Percentiles rank a stretch among this genome's conserved stretches.
phyloP scores from a whole-genome alignment of 2,888 invertebrate genomes.

The Proisotoma minuta region DNA sequence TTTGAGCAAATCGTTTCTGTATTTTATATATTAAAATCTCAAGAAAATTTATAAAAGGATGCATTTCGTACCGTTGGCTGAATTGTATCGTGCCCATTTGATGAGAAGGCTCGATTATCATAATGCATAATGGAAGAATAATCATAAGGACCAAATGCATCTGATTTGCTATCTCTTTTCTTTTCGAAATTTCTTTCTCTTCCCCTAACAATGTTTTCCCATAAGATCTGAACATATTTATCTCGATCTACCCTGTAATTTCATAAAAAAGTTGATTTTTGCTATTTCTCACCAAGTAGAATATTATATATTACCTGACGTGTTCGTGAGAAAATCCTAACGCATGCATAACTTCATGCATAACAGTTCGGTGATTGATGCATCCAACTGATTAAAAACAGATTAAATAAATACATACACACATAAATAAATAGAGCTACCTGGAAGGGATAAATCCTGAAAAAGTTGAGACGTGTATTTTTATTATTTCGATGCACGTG shows the following conservation, averaged over 20 bases:
- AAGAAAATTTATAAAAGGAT: not conserved
- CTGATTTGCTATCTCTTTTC: conserved; percentile 25
- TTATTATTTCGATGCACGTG: not conserved
- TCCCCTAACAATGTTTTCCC: conserved; percentile 33
- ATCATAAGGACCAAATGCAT: conserved; percentile 26
- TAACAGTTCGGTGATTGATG: conserved; percentile 31
- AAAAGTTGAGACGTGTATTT: not conserved
- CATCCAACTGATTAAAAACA: too few species aligned
- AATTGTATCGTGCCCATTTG: conserved; percentile 27
- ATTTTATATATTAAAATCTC: conserved; percentile 13
- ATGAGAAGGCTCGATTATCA: conserved; percentile 26
- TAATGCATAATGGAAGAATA: conserved; percentile 29
- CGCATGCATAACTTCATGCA: conserved; percentile 33
- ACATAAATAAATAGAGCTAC: too few species aligned
- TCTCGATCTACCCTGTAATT: conserved; percentile 23
- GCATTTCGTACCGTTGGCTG: conserved; percentile 20
- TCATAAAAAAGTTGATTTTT: not conserved
- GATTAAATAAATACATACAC: too few species aligned
- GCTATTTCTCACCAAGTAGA: not conserved
- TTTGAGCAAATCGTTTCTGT: conserved; percentile 17
- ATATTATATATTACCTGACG: not conserved
- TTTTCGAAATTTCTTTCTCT: conserved; percentile 34
- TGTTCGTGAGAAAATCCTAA: conserved; percentile 31
- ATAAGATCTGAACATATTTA: conserved; percentile 29
- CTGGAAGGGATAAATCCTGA: conserved; percentile 29